Evolutionary conservation across 2,797 vertebrate genomes (phyloP), one percentile per base, ranked within the genome.

Genomic region (Etheostoma perlongum): DNA sequence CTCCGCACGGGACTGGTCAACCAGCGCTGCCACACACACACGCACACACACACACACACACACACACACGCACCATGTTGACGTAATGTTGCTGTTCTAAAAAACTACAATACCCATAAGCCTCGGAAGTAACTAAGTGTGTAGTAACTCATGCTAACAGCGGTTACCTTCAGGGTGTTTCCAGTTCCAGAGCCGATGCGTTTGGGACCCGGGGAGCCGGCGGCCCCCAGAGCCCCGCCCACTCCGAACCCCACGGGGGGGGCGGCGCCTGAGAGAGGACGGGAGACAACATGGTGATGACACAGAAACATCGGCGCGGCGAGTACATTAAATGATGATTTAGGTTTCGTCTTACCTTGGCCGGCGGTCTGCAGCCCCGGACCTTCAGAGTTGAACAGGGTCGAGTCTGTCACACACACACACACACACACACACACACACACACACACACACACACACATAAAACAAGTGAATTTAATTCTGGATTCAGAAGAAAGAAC

Each of bases 1-100:
- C 97, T 93, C 13, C 97, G 95, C 40, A 98, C 97, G 0, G 97
- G 97, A 57, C 97, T 98, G 0, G 97, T 98, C 48, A 94, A 9
- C 93, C 93, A 94, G 52, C 92, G 92, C 93, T 94, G 76, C 2
- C 21, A 5, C 33, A 40, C 36, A 40, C 36, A 40, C 36, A 40
- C 36, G 1, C 36, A 40, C 36, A 40, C 36, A 40, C 36, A 40
- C 36, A 10, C 36, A 40, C 36, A 10, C 36, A 40, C 36, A 40
- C 36, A 10, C 36, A 40, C 36, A 10, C 36, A 40, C 7, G 10
- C 25, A 25, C 25, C 25, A 25, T 25, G 25, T 2, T 4, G 25
- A 25, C 25, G 25, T 25, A 2, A 25, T 2, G 25, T 25, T 4
- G 4, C 25, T 25, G 25, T 25, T 25, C 25, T 25, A 27, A 27